phyloP scores from a whole-genome alignment of 2,888 invertebrate species.

The Carabus problematicus region DNA sequence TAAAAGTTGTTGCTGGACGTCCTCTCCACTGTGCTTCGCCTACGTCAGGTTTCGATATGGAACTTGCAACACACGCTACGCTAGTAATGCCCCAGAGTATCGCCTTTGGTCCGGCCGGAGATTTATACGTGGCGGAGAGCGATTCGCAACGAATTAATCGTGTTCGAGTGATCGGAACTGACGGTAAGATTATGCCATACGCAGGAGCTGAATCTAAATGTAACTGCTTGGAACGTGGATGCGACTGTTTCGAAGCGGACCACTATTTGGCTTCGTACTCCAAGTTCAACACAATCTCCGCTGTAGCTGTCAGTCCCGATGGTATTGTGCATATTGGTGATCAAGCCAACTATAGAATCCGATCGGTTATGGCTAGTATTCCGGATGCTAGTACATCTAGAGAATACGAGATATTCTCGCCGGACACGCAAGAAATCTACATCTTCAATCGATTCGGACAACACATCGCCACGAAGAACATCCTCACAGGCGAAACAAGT shows the following conservation, averaged over 20 bases:
- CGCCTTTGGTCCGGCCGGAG: conserved; percentile 90
- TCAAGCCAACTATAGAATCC: conserved; percentile 87
- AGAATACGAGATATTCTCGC: conserved; percentile 93
- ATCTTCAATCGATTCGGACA: conserved; percentile 94
- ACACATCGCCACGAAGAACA: conserved; percentile 91
- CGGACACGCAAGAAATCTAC: conserved; percentile 94
- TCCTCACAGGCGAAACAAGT: conserved; percentile 91
- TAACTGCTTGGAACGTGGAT: conserved; percentile 89
- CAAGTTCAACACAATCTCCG: conserved; percentile 92
- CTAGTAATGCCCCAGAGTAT: conserved; percentile 94
- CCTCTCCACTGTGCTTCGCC: conserved; percentile 92
- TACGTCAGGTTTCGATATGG: conserved; percentile 78
- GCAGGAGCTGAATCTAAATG: conserved; percentile 95
- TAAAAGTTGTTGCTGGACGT: conserved; percentile 91
- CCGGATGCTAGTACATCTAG: conserved; percentile 83
- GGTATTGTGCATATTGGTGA: conserved; percentile 95
- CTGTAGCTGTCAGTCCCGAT: conserved; percentile 91
- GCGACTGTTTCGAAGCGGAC: conserved; percentile 92
- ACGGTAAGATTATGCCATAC: conserved; percentile 91
- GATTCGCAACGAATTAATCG: conserved; percentile 94
- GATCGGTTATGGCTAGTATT: conserved; percentile 88
- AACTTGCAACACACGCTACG: conserved; percentile 89
- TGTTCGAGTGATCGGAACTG: conserved; percentile 88
- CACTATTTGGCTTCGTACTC: conserved; percentile 91
- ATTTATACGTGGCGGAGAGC: conserved; percentile 93